A percentile compares a stretch with the other conserved stretches of the same genome.
These are phyloP conservation scores for Atta texana DNA, from an alignment of 1,140 invertebrate genomes.

Conservation along the genomic window DNA sequence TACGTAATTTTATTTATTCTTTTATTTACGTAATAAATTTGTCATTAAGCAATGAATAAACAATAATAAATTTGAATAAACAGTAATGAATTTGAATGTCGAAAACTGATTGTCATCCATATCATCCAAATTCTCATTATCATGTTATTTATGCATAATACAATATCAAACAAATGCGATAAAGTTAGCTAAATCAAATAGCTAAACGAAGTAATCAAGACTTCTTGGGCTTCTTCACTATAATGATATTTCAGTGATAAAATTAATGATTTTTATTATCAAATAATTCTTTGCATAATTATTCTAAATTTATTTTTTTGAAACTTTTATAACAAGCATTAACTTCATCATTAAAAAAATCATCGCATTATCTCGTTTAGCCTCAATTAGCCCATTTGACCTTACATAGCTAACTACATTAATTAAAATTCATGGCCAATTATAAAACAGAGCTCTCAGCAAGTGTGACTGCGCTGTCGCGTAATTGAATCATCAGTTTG, in stretches of 20 bases:
- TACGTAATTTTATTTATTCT: neutral
- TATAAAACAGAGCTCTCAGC: slow-evolving; percentile 17
- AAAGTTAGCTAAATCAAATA: too few relatives aligned
- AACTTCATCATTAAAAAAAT: slow-evolving; percentile 22
- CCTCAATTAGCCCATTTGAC: slow-evolving; percentile 45
- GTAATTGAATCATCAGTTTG: slow-evolving; percentile 34
- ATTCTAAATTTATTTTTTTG: neutral
- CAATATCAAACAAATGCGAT: neutral
- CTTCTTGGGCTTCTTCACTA: neutral
- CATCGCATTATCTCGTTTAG: neutral
- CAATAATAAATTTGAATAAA: neutral
- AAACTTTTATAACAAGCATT: neutral
- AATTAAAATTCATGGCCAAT: slow-evolving; percentile 53
- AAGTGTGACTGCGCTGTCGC: neutral
- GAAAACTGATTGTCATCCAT: neutral
- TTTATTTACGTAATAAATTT: neutral
- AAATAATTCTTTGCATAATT: neutral
- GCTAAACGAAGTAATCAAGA: neutral
- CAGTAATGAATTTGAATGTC: neutral
- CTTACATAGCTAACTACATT: slow-evolving; percentile 39
- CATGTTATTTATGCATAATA: neutral
- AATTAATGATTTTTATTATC: neutral
- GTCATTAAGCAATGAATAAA: neutral
- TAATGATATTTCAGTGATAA: neutral
- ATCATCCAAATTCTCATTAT: neutral